Base-by-base conservation (phyloP, 2,113 vertebrate species). In the Archocentrus centrarchus region DNA sequence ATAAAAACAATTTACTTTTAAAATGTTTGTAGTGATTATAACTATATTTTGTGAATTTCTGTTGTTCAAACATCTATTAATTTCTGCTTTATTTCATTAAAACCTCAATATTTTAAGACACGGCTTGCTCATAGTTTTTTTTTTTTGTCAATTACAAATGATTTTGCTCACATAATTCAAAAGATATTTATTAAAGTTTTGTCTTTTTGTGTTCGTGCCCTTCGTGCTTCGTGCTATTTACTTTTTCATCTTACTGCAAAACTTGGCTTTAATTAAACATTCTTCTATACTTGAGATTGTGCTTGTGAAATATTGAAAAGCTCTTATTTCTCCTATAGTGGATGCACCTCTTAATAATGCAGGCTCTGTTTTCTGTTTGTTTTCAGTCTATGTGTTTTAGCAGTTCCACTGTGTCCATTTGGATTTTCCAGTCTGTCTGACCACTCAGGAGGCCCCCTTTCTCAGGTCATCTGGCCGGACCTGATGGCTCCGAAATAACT, bases 401-500 rank as follows among this genome's bases (percentile, higher is more conserved):
- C 93, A 87, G 91, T 90, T 95, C 86, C 87, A 88, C 91, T 92
- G 86, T 94, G 94, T 94, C 95, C 92, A 95, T 95, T 94, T 95
- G 87, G 88, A 90, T 95, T 94, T 93, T 91, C 84, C 88, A 94
- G 90, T 88, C 90, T 92, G 92, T 91, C 90, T 89, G 94, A 88
- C 94, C 93, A 93, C 95, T 94, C 94, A 89, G 89, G 94, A 96
- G 90, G 86, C 79, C 84, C 79, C 87, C 77, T 76, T 85, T 94
- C 93, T 91, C 92, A 91, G 93, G 95, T 96, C 95, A 96, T 96
- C 93, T 95, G 94, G 84, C 93, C 92, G 87, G 94, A 95, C 94
- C 95, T 92, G 94, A 93, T 93, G 92, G 94, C 93, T 95, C 94
- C 95, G 89, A 95, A 95, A 96, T 95, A 96, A 96, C 95, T 96